A percentile compares a stretch with the other conserved stretches of the same genome.
phyloP scores from a whole-genome alignment of 2,888 invertebrate genomes.

The Diabrotica balteata region DNA sequence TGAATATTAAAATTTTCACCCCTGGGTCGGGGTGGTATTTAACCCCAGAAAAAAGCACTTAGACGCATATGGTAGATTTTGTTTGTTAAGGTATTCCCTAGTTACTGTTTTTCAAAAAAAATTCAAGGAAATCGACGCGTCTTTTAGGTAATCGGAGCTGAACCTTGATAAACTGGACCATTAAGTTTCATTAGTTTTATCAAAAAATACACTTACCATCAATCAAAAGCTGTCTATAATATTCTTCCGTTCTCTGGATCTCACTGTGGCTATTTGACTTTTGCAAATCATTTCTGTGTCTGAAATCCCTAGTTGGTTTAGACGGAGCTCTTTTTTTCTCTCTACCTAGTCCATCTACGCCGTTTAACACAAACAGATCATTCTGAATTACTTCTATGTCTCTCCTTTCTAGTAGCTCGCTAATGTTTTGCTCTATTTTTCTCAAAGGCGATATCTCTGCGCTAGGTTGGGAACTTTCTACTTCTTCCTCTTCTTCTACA shows the following conservation, averaged over 20 bases:
- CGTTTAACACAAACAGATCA: conserved; percentile 56
- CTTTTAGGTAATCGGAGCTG: too few relatives aligned
- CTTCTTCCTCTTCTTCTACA: conserved; percentile 77
- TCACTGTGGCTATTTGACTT: conserved; percentile 71
- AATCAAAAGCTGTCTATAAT: conserved; percentile 56
- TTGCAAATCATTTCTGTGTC: conserved; percentile 65
- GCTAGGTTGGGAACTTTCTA: conserved; percentile 68
- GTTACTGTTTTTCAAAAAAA: too few relatives aligned
- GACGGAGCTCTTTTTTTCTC: conserved; percentile 55
- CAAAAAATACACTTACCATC: conserved; percentile 52
- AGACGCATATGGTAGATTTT: too few relatives aligned
- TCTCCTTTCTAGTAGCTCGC: conserved; percentile 67
- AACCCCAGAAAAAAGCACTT: too few relatives aligned
- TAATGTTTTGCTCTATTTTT: conserved; percentile 77
- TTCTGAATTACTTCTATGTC: conserved; percentile 56
- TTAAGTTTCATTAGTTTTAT: too few relatives aligned
- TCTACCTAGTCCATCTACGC: conserved; percentile 60
- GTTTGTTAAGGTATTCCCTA: too few relatives aligned
- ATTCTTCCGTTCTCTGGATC: conserved; percentile 62
- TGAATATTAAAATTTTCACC: too few relatives aligned
- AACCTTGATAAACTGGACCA: too few relatives aligned
- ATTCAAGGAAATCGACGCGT: too few relatives aligned
- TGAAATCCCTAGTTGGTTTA: conserved; percentile 51
- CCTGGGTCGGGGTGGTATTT: too few relatives aligned
- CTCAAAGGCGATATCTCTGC: conserved; percentile 72